A percentile compares a stretch with the other conserved stretches of the same genome.
Evolutionary conservation across 2,888 invertebrate species (phyloP).

Genomic region (Hirtodrosophila duncani): DNA sequence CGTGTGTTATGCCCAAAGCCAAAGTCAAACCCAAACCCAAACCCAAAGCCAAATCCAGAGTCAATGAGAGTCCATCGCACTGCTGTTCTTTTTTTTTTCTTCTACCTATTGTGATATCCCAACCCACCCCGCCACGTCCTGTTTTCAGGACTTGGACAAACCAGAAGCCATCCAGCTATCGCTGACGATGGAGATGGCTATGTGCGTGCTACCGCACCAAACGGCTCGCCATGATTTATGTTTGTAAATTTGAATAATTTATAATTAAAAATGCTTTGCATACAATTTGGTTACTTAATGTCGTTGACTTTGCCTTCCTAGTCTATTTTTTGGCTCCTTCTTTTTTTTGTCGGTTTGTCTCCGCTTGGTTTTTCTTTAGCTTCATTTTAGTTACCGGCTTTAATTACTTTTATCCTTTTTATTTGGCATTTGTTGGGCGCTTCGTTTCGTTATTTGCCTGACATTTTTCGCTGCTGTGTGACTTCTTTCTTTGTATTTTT

Average conservation of each 20-base stretch:
- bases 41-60: conserved; percentile 10
- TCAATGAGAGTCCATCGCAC: conserved; percentile 27
- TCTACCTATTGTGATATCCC: conserved; percentile 40
- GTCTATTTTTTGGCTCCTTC: conserved; percentile 28
- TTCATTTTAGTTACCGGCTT: conserved; percentile 46
- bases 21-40: not conserved
- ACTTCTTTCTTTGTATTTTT: conserved; percentile 15
- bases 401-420: conserved; percentile 65
- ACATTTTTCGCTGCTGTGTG: conserved; percentile 54
- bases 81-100: conserved; percentile 1
- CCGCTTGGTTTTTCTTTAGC: conserved; percentile 19
- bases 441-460: conserved; percentile 31
- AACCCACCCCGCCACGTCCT: too few species aligned
- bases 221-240: conserved; percentile 71
- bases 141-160: conserved; percentile 28
- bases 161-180: too few species aligned
- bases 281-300: conserved; percentile 72
- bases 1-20: conserved; percentile 53
- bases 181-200: too few species aligned
- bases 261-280: conserved; percentile 70
- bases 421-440: conserved; percentile 28
- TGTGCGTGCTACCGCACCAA: conserved; percentile 57
- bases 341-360: conserved; percentile 28
- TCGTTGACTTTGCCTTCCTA: conserved; percentile 52
- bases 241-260: conserved; percentile 74